A percentile compares a stretch with the other conserved stretches of the same genome.
Conservation (phyloP, 2,113 vertebrate genomes). For the Corythoichthys haematopterus region DNA sequence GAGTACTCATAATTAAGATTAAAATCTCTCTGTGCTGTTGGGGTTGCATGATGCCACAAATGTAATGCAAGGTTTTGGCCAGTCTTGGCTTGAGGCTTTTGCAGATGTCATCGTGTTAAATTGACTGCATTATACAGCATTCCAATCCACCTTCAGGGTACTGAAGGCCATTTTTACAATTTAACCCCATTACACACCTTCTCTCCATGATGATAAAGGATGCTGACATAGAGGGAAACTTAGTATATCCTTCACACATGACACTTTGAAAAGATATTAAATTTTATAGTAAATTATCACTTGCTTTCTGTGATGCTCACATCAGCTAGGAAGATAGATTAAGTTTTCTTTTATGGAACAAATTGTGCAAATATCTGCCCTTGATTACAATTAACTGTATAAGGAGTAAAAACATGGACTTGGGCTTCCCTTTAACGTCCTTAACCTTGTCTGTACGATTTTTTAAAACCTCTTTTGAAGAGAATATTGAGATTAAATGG, state of each 20-base stretch:
- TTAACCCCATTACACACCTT: not conserved
- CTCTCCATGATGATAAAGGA: not conserved
- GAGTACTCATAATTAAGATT: not conserved
- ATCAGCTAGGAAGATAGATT: not conserved
- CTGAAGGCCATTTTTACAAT: slow-evolving; percentile 1
- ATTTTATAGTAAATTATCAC: not conserved
- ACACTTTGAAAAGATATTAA: not conserved
- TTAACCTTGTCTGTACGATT: not conserved
- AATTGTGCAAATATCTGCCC: not conserved
- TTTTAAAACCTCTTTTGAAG: too few relatives aligned
- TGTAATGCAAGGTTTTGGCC: not conserved
- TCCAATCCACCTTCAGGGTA: not conserved
- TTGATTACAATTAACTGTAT: not conserved
- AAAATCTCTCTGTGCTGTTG: not conserved
- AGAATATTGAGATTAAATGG: too few relatives aligned
- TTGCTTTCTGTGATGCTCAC: not conserved
- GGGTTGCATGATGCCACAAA: not conserved
- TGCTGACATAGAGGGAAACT: not conserved
- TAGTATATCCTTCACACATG: not conserved
- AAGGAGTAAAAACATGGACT: not conserved
- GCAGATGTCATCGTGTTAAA: not conserved
- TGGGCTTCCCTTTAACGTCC: not conserved
- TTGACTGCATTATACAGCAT: slow-evolving; percentile 1
- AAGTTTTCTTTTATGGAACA: not conserved
- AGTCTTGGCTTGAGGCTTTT: not conserved